A percentile compares a stretch with the other conserved stretches of the same genome.
These are phyloP conservation scores for Ophion ventricosus DNA, from an alignment of 2,888 invertebrate species.

Conservation along the genomic window DNA sequence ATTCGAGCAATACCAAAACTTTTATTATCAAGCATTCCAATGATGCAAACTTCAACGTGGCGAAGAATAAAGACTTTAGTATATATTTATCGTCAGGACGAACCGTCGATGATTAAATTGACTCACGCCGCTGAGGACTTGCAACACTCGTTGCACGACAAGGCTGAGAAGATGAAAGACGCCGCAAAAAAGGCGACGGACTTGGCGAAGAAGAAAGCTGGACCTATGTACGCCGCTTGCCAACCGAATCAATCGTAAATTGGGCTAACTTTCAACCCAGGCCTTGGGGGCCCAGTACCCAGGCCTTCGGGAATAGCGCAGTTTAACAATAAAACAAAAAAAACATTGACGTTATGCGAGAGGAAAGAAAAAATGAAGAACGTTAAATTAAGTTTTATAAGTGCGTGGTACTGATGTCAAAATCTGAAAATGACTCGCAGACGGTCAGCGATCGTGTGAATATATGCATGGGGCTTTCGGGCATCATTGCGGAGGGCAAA, in stretches of 20 bases:
- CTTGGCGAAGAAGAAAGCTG: slow-evolving; percentile 87
- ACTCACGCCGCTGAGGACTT: slow-evolving; percentile 80
- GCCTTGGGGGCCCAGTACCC: not conserved
- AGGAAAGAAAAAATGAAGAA: not conserved
- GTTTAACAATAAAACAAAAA: slow-evolving; percentile 6
- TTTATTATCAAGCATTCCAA: not conserved
- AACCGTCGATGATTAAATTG: slow-evolving; percentile 74
- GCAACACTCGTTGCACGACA: slow-evolving; percentile 80
- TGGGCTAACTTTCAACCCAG: too few relatives aligned
- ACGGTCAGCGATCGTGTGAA: slow-evolving; percentile 6
- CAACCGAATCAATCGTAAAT: slow-evolving; percentile 80
- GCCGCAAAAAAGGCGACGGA: slow-evolving; percentile 93
- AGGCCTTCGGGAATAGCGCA: not conserved
- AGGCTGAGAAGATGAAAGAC: slow-evolving; percentile 88
- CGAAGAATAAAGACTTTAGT: not conserved
- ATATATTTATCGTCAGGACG: slow-evolving; percentile 71
- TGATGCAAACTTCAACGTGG: not conserved
- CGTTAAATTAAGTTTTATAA: not conserved
- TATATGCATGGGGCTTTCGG: not conserved
- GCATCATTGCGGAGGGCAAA: not conserved
- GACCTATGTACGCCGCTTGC: slow-evolving; percentile 82
- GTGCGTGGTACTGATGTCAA: not conserved
- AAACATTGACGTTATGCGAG: not conserved
- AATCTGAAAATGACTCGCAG: slow-evolving; percentile 7
- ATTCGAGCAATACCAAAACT: too few relatives aligned